Base-by-base conservation (phyloP, 1,140 invertebrate species). In the Drosophila seguyi region DNA sequence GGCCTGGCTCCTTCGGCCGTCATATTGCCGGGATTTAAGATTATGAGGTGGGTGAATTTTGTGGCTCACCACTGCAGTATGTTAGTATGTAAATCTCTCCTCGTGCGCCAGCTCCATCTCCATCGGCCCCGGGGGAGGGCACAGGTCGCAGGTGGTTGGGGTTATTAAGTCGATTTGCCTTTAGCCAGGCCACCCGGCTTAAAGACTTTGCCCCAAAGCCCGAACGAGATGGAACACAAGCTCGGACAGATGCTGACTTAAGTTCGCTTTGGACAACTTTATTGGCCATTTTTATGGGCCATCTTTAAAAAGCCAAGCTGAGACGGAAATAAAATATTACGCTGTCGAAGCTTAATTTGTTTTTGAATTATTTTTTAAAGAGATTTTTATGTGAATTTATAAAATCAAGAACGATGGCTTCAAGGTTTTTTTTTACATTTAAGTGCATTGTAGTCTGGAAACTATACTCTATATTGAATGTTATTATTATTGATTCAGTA, bases 21-120 rank as follows among this genome's bases (percentile, higher is more conserved):
- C 83, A 88, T 88, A 86, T 76, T 82, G 85, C 80, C 76, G 71
- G 88, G 85, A 90, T 90, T 87, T 84, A 88, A 84, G 84, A 88
- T 90, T 90, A 90, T 84, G 84, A 87, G 80, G 76, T 90, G 63
- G 63, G 67, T 78, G 76, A 83, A 86, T 88, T 88, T 79, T 88
- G 84, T 80, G 83, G 83, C 72, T 77, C 52, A 74, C 84, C 84
- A 48, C 84, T 75, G 63, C 55, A 72, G 82, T 75, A 83, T 76
- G 79, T 77, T 79, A 88, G 85, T 80, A 67, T 77, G 84, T 88
- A 84, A 87, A 88, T 87, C 84, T 87, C 67, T 77, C 31, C 29
- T 25, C 47, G 20, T 53, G 25, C 25, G 13, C 56, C 47, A 31
- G 20, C 65, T 22, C 55, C 55, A 31, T 55, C 50, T 41, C 72